Percentiles rank a stretch among this genome's conserved stretches.
Evolutionary conservation across 2,797 vertebrate species (phyloP).

Genomic region (Lepus oiostolus): DNA sequence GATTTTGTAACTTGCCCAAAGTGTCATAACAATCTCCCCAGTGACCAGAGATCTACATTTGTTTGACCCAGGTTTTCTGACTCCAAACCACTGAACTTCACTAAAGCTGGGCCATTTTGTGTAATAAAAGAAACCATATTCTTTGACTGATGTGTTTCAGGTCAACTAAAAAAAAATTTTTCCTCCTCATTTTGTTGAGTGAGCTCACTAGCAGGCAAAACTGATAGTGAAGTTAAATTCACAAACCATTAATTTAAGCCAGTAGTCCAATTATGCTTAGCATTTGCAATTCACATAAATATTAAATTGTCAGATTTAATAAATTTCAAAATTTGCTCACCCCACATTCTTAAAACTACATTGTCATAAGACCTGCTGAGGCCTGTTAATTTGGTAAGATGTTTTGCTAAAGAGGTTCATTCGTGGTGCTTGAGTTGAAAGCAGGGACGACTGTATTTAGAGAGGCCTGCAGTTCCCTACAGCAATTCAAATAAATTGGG

Average conservation of each 20-base stretch:
- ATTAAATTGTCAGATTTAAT: conserved; percentile 82
- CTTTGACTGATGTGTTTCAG: neutral
- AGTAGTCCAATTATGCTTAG: conserved; percentile 78
- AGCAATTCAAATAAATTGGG: neutral
- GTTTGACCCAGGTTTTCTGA: neutral
- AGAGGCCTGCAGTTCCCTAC: neutral
- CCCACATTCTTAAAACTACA: conserved; percentile 1
- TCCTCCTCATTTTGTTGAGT: neutral
- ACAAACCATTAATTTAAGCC: conserved; percentile 73
- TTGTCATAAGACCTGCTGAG: conserved; percentile 66
- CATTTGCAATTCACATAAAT: conserved; percentile 79
- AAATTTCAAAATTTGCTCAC: conserved; percentile 63
- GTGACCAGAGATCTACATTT: neutral
- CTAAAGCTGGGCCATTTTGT: neutral
- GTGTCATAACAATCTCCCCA: neutral
- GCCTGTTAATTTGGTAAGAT: conserved; percentile 62
- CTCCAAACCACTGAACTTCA: neutral
- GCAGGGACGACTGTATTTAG: neutral
- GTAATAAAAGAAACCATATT: neutral
- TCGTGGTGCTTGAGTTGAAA: neutral
- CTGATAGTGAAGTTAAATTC: conserved; percentile 72
- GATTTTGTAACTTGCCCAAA: neutral
- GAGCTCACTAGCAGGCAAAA: conserved; percentile 12
- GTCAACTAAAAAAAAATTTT: neutral
- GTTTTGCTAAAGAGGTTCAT: conserved; percentile 60